Conservation (phyloP, 2,797 vertebrate genomes). For the Holocentrus rufus region DNA sequence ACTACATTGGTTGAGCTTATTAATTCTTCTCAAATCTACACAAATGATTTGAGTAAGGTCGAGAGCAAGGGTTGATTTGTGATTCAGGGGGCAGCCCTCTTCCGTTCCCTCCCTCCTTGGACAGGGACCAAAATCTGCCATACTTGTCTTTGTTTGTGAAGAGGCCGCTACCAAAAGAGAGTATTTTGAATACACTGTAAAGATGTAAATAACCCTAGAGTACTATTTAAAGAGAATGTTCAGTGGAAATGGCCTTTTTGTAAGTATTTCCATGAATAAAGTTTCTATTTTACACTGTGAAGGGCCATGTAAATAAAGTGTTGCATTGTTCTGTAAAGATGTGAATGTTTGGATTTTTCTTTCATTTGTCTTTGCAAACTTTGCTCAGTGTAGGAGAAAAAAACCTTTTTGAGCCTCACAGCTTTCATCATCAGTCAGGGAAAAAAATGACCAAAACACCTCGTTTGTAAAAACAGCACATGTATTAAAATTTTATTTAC, state of each 20-base stretch:
- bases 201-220: slow-evolving; percentile 98
- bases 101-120: slow-evolving; percentile 62
- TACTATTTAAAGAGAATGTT: slow-evolving; percentile 92
- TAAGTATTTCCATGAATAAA: slow-evolving; percentile 97
- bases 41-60: slow-evolving; percentile 45
- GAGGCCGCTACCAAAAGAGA: slow-evolving; percentile 84
- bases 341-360: slow-evolving; percentile 30
- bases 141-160: slow-evolving; percentile 81
- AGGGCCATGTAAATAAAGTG: slow-evolving; percentile 82
- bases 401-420: not conserved
- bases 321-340: slow-evolving; percentile 67
- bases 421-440: not conserved
- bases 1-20: slow-evolving; percentile 6
- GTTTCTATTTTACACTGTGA: slow-evolving; percentile 96
- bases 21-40: slow-evolving; percentile 66
- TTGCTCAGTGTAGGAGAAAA: not conserved
- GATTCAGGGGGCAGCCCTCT: slow-evolving; percentile 65
- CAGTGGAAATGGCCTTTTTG: slow-evolving; percentile 89
- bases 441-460: slow-evolving; percentile 39
- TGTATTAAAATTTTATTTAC: slow-evolving; percentile 85
- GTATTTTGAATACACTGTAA: slow-evolving; percentile 99
- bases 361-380: not conserved
- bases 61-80: slow-evolving; percentile 58
- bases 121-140: slow-evolving; percentile 84
- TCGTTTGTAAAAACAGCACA: slow-evolving; percentile 64